Evolutionary conservation across 53 echinoderm and acorn worm genomes (phyloP), one percentile per base, ranked within the genome.

Genomic region (Apostichopus leukothele): DNA sequence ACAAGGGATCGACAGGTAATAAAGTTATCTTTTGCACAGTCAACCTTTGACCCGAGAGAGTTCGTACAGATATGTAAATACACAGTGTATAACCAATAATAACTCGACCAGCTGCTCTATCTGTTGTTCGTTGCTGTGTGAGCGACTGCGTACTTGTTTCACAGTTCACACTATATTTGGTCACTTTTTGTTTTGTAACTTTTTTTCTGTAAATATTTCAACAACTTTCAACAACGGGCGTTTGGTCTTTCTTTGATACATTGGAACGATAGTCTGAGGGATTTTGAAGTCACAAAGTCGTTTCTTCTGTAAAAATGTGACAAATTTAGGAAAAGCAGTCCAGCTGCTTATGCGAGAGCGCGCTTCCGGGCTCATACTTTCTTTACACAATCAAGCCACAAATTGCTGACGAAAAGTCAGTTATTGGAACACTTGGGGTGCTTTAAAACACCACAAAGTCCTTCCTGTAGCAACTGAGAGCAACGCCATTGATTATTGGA

Each of bases 341-440:
- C 76, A 76, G 76, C 76, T 76, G 76, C 76, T 76, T 76, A 76
- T 76, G 76, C 76, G 76, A 76, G 39, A 27, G 76, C 39, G 76
- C 76, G 25, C 76, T 76, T 76, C 76, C 76, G 76, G 76, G 76
- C 76, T 76, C 76, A 26, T 76, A 22, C 25, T 6, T 76, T 76
- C 76, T 26, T 27, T 74, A 74, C 74, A 74, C 74, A 74, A 74
- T 74, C 74, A 74, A 76, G 76, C 76, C 76, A 76, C 76, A 76
- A 76, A 76, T 76, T 76, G 76, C 76, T 25, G 25, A 76, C 25
- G 76, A 76, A 76, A 76, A 76, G 39, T 76, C 39, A 76, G 76
- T 76, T 76, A 76, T 76, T 76, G 76, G 76, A 76, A 76, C 76
- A 76, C 76, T 76, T 76, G 76, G 25, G 76, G 76, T 76, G 76